phyloP scores from a whole-genome alignment of 2,113 vertebrate species.

The Agapornis roseicollis region DNA sequence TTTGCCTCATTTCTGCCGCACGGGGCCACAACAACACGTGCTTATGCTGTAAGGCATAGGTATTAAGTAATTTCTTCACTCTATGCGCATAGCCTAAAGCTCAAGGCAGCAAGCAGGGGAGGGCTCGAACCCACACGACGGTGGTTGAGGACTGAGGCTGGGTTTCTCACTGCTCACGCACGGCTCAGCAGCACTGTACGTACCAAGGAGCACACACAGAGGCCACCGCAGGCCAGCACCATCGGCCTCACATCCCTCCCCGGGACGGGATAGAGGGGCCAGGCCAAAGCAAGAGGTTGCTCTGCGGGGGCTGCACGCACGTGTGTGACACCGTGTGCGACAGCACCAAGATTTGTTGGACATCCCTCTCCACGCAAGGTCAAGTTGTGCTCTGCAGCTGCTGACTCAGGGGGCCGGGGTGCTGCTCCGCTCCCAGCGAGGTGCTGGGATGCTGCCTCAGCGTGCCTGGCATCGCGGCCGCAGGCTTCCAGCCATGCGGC shows the following conservation, averaged over 20 bases:
- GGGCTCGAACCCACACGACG: neutral
- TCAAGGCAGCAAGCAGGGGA: neutral
- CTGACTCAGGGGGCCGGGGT: neutral
- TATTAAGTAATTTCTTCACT: neutral
- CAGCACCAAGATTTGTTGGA: conserved; percentile 51
- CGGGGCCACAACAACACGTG: fast-evolving
- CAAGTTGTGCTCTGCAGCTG: neutral
- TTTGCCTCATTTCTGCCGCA: neutral
- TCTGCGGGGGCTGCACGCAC: neutral
- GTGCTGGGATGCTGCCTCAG: neutral
- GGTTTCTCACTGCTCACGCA: neutral
- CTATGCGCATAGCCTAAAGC: neutral
- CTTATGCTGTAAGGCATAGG: fast-evolving
- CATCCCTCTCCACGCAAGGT: conserved; percentile 29
- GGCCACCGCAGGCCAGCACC: neutral
- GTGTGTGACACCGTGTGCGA: neutral
- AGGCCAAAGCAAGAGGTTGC: neutral
- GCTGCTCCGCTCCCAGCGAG: neutral
- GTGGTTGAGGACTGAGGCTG: neutral
- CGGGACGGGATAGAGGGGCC: neutral
- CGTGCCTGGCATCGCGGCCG: fast-evolving
- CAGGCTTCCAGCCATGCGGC: neutral
- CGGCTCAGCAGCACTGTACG: neutral
- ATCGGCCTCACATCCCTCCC: neutral
- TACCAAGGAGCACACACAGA: neutral